phyloP scores from a whole-genome alignment of 1,140 invertebrate genomes.

The Diorhabda carinulata region DNA sequence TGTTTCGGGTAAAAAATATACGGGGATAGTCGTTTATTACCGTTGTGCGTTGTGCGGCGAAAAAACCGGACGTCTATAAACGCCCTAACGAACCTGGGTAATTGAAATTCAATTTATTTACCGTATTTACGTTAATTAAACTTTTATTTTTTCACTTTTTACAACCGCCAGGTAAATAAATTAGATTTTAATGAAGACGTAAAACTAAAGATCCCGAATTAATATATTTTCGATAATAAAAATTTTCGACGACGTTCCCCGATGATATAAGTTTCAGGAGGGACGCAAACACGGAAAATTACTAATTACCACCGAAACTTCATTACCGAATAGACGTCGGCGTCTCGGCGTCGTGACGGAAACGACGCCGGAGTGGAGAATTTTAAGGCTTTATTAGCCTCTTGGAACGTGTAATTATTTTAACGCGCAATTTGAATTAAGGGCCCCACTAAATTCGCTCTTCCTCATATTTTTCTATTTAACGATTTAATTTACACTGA shows the following conservation, averaged over 20 bases:
- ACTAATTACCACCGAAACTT: not conserved
- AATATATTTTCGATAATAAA: not conserved
- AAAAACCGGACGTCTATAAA: too few species aligned
- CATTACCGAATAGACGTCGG: not conserved
- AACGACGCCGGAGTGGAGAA: not conserved
- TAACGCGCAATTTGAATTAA: constrained; percentile 2
- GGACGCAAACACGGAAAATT: not conserved
- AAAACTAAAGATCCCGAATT: constrained; percentile 1
- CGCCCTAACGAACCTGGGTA: too few species aligned
- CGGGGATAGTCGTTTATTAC: too few species aligned
- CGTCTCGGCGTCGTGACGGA: not conserved
- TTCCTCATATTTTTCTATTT: too few species aligned
- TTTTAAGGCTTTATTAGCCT: constrained; percentile 2
- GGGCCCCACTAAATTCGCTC: not conserved
- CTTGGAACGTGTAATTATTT: constrained; percentile 2
- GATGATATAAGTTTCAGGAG: not conserved
- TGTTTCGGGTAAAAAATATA: too few species aligned
- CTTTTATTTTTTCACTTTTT: too few species aligned
- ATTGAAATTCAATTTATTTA: too few species aligned
- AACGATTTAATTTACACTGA: too few species aligned
- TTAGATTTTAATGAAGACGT: not conserved
- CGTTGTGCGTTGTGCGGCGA: too few species aligned
- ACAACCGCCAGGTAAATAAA: not conserved
- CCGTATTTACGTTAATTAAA: too few species aligned
- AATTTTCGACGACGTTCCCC: not conserved